Evolutionary conservation across 1,140 invertebrate species (phyloP).

Genomic region (Metopolophium dirhodum): DNA sequence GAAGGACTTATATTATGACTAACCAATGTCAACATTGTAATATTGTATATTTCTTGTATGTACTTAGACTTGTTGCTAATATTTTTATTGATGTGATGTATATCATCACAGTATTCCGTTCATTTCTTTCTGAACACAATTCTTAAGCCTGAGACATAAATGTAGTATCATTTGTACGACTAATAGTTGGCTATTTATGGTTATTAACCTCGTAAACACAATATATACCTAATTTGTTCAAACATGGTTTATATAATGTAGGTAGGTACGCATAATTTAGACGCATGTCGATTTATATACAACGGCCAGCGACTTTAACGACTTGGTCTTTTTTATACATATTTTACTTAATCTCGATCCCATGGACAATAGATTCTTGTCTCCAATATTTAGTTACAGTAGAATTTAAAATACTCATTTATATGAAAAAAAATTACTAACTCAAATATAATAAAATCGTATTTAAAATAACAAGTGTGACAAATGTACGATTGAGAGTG

Average conservation of each 20-base stretch:
- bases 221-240: neutral
- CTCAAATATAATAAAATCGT: neutral
- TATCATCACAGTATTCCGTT: neutral
- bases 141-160: neutral
- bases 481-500: neutral
- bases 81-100: neutral
- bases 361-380: neutral
- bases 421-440: neutral
- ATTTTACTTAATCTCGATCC: neutral
- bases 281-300: neutral
- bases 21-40: neutral
- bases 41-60: neutral
- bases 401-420: neutral
- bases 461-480: neutral
- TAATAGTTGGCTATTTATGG: neutral
- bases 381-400: neutral
- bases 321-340: neutral
- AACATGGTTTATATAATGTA: neutral
- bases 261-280: neutral
- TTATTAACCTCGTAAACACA: no score
- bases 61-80: neutral
- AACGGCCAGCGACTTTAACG: neutral
- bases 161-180: neutral
- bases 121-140: neutral
- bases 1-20: neutral